These are phyloP conservation scores for Gymnopithys bicolor DNA, from an alignment of 2,797 vertebrate genomes.

Conservation along the genomic window DNA sequence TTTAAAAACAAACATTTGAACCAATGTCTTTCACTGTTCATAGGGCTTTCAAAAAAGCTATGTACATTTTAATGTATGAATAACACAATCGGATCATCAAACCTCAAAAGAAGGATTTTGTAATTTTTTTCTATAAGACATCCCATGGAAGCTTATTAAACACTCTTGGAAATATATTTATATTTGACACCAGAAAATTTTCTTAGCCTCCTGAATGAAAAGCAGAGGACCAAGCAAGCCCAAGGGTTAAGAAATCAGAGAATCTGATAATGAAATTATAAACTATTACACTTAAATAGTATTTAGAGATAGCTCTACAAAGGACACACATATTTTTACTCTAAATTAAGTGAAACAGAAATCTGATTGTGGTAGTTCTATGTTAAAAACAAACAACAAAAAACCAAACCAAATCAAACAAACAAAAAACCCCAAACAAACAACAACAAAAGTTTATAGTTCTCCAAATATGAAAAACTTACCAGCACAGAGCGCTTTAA, in stretches of 20 bases:
- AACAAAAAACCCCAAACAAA: neutral
- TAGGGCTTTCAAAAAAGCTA: neutral
- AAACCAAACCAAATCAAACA: neutral
- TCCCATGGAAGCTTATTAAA: conserved; percentile 7
- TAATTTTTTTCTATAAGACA: neutral
- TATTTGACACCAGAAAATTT: conserved; percentile 7
- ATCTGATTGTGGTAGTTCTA: neutral
- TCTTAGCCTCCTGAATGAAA: conserved; percentile 45
- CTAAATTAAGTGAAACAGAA: neutral
- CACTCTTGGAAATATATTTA: neutral
- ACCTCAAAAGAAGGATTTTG: neutral
- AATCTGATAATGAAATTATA: neutral
- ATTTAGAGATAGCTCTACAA: neutral
- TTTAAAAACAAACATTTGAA: neutral
- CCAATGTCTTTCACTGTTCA: neutral
- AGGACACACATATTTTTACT: neutral
- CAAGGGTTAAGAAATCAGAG: neutral
- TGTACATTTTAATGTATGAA: neutral
- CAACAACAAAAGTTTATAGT: neutral
- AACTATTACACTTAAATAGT: neutral
- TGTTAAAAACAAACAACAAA: neutral
- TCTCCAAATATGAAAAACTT: neutral
- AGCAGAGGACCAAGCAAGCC: neutral
- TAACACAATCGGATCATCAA: neutral
- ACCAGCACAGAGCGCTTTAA: neutral